Evolutionary conservation across 2,113 vertebrate species (phyloP).

Genomic region (Panthera uncia): DNA sequence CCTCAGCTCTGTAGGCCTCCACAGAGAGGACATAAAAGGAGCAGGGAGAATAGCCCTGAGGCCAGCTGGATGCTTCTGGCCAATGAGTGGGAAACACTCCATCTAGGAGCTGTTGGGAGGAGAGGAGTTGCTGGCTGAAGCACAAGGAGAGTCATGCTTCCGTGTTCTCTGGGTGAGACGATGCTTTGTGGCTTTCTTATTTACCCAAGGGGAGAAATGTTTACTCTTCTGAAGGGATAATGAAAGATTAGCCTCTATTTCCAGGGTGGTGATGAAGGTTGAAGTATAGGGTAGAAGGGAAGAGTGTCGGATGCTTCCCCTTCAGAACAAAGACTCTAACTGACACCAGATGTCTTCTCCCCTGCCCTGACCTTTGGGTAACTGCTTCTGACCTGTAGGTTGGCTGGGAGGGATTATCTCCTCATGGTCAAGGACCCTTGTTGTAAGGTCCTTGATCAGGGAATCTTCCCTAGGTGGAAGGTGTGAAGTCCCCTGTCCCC

Average conservation of each 20-base stretch:
- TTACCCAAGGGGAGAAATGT: conserved; percentile 45
- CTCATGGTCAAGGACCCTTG: neutral
- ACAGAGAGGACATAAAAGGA: neutral
- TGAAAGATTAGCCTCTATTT: conserved; percentile 52
- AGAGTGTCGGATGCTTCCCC: neutral
- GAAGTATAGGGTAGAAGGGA: neutral
- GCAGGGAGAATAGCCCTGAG: neutral
- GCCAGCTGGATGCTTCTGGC: too few relatives aligned
- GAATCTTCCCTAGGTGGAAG: neutral
- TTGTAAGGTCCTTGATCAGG: neutral
- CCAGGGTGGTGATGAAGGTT: neutral
- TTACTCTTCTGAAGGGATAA: conserved; percentile 42
- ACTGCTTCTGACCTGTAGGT: neutral
- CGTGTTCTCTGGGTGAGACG: neutral
- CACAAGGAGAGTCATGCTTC: neutral
- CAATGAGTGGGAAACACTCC: neutral
- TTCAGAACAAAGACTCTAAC: neutral
- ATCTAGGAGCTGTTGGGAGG: neutral
- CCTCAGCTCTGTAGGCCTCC: neutral
- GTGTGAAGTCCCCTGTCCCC: too few relatives aligned
- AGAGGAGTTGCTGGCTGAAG: neutral
- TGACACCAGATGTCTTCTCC: neutral
- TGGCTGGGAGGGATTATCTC: neutral
- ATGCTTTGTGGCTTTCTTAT: conserved; percentile 11
- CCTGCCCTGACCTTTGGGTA: neutral